These are phyloP conservation scores for Calidris pygmaea DNA, from an alignment of 2,113 vertebrate species.

Conservation along the genomic window DNA sequence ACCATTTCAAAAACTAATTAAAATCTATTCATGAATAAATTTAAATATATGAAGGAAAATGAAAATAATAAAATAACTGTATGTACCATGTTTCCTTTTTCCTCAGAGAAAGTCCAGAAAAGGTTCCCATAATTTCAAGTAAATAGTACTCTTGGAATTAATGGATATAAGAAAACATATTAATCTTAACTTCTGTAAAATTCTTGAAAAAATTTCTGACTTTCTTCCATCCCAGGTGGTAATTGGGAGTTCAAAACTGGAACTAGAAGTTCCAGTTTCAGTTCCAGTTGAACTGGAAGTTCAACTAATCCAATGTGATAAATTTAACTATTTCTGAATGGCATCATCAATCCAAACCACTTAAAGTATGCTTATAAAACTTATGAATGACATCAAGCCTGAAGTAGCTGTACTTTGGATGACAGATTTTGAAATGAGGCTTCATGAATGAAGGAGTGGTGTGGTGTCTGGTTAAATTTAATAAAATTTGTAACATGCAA, in stretches of 20 bases:
- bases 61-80: not conserved
- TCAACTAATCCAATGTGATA: not conserved
- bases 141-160: not conserved
- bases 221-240: not conserved
- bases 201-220: not conserved
- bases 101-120: not conserved
- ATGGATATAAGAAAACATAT: not conserved
- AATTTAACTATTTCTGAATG: not conserved
- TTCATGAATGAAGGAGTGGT: not conserved
- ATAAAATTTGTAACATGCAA: not conserved
- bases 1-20: not conserved
- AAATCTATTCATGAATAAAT: not conserved
- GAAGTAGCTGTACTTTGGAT: not conserved
- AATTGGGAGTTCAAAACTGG: not conserved
- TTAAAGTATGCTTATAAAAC: not conserved
- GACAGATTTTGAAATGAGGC: not conserved
- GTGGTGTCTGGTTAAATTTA: not conserved
- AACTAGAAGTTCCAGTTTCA: too few species aligned
- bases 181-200: not conserved
- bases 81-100: not conserved
- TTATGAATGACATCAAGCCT: not conserved
- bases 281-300: not conserved
- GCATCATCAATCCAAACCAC: not conserved
- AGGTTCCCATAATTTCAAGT: not conserved
- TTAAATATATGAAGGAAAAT: not conserved